Evolutionary conservation across 1,140 invertebrate species (phyloP), one percentile per base, ranked within the genome.

Genomic region (Pachyrhynchus sulphureomaculatus): DNA sequence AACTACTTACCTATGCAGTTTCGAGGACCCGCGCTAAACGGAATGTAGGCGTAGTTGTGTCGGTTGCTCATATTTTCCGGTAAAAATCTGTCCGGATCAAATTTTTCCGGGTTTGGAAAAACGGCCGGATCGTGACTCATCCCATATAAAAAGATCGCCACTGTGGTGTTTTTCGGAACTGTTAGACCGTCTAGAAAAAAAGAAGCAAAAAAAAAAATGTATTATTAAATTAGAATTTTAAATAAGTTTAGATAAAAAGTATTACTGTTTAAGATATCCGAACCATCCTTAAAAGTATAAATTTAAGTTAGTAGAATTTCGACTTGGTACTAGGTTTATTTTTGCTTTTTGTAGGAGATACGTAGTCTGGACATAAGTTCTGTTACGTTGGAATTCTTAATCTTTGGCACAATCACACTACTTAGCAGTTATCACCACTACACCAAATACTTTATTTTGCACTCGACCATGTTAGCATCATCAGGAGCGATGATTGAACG

Each of bases 41-140:
- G 86, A 29, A 88, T 72, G 65, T 82, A 88, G 4, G 80, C 70
- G 60, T 75, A 85, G 10, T 72, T 79, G 72, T 81, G 83, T 36
- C 83, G 75, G n/a, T 67, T 65, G 10, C 64, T 41, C 1, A 68
- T 45, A 32, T 83, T 80, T 63, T 88, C 85, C 0, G 81, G 78
- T 18, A 85, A 69, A 76, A 91, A 91, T 71, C 87, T 75, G 23
- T 90, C 87, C 0, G 89, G 89, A 75, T 88, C 79, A 69, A 87
- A 91, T 29, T 65, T 73, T 2, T 85, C 77, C 4, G 89, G 88
- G 60, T 90, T 78, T 12, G 86, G 79, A 74, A 81, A 91, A 15
- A 68, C 52, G n/a, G 61, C 42, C 1, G 62, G 49, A 17, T 47
- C 61, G 44, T 63, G 62, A 36, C 62, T 62, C 62, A 70, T 68